Evolutionary conservation across 2,113 vertebrate species (phyloP).

Genomic region (Raja brachyura): DNA sequence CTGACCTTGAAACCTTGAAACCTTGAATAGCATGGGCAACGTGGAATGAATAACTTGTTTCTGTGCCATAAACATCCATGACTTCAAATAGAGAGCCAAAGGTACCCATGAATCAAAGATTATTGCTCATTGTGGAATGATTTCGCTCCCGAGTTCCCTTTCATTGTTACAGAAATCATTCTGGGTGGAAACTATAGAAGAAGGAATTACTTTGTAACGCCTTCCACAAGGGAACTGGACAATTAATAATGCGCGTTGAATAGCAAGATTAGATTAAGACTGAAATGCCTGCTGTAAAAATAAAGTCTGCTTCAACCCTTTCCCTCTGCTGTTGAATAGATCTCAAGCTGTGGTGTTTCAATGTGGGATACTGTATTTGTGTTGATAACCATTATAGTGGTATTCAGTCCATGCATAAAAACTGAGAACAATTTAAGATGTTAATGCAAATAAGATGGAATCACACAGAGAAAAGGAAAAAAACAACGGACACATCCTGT

Average conservation of each 20-base stretch:
- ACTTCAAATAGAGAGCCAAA: too few relatives aligned
- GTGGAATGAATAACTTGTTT: too few relatives aligned
- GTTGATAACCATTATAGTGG: not conserved
- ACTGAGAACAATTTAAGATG: not conserved
- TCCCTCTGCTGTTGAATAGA: not conserved
- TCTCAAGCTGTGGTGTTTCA: not conserved
- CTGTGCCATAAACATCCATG: too few relatives aligned
- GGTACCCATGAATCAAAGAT: not conserved
- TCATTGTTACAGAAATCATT: not conserved
- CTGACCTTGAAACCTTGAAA: too few relatives aligned
- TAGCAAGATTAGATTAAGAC: not conserved
- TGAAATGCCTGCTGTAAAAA: not conserved
- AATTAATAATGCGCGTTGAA: not conserved
- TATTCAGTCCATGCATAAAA: not conserved
- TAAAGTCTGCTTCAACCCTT: not conserved
- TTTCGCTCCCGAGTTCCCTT: not conserved
- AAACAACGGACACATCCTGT: not conserved
- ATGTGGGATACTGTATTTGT: not conserved
- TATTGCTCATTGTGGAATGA: not conserved
- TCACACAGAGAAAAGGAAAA: not conserved
- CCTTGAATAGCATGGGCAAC: too few relatives aligned
- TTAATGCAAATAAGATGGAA: not conserved
- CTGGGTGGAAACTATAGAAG: not conserved
- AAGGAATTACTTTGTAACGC: not conserved
- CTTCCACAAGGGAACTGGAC: not conserved